Evolutionary conservation across 1,140 invertebrate genomes (phyloP).

Genomic region (Nasonia giraulti): DNA sequence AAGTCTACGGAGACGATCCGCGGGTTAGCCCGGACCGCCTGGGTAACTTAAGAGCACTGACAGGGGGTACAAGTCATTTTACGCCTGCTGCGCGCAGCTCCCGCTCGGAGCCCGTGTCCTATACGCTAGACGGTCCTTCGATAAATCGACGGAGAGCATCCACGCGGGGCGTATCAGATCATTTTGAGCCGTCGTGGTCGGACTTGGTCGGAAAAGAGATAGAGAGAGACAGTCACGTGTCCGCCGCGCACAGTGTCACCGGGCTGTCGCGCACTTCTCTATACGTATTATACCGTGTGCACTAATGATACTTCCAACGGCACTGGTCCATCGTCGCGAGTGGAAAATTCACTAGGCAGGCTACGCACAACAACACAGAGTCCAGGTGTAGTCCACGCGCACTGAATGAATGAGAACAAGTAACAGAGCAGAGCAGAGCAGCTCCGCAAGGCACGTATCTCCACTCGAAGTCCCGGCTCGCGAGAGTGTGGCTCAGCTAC

Average conservation of each 20-base stretch:
- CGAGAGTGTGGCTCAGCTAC: neutral
- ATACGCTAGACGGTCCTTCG: neutral
- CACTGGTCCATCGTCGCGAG: neutral
- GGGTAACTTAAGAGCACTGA: conserved; percentile 40
- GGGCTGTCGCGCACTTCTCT: neutral
- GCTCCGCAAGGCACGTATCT: neutral
- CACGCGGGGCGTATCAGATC: neutral
- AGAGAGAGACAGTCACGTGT: neutral
- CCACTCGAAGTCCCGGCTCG: neutral
- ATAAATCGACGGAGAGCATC: neutral
- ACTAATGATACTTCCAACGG: neutral
- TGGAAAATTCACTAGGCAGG: neutral
- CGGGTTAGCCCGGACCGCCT: conserved; percentile 18
- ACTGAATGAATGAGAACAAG: no score
- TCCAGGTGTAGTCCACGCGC: no score
- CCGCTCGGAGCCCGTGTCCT: neutral
- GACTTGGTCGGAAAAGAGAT: neutral
- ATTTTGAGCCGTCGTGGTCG: neutral
- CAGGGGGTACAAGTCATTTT: neutral
- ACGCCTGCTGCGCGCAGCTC: neutral
- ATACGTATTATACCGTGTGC: neutral
- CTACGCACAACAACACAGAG: neutral
- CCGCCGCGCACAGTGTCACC: neutral
- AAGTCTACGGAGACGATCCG: neutral
- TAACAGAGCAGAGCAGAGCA: neutral